phyloP scores from a whole-genome alignment of 2,113 vertebrate genomes.

The Phyllostomus hastatus region DNA sequence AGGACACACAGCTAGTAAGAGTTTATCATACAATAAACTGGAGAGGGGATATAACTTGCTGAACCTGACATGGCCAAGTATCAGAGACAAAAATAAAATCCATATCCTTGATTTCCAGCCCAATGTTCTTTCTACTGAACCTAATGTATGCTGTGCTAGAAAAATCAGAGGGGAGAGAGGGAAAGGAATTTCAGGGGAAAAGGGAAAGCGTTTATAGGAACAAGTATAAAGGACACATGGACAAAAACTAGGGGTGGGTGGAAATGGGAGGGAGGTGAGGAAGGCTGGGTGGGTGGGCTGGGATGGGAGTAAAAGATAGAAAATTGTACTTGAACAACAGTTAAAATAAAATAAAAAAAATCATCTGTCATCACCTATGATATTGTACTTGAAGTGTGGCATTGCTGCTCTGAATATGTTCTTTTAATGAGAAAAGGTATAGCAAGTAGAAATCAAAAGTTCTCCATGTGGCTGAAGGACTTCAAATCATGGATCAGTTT shows the following conservation, averaged over 20 bases:
- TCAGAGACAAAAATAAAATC: not conserved
- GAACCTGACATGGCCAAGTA: not conserved
- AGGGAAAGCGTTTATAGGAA: no score
- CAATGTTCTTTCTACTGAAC: not conserved
- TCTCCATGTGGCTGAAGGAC: not conserved
- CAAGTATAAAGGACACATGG: no score
- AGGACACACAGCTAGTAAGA: not conserved
- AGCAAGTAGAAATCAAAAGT: constrained; percentile 19
- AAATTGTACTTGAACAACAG: no score
- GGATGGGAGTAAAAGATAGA: no score
- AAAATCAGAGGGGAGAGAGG: not conserved
- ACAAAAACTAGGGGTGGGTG: no score
- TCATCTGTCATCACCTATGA: not conserved
- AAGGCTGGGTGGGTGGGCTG: no score
- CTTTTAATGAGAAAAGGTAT: not conserved
- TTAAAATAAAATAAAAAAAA: no score
- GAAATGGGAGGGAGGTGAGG: no score
- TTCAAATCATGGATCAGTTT: constrained; percentile 53
- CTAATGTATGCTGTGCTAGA: not conserved
- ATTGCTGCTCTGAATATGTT: constrained; percentile 1
- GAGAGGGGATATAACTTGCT: not conserved
- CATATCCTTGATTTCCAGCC: not conserved
- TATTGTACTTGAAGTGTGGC: not conserved
- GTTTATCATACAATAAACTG: not conserved
- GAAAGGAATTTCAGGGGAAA: no score